Base-by-base conservation (phyloP, 2,888 invertebrate genomes). In the Zeuzera pyrina region DNA sequence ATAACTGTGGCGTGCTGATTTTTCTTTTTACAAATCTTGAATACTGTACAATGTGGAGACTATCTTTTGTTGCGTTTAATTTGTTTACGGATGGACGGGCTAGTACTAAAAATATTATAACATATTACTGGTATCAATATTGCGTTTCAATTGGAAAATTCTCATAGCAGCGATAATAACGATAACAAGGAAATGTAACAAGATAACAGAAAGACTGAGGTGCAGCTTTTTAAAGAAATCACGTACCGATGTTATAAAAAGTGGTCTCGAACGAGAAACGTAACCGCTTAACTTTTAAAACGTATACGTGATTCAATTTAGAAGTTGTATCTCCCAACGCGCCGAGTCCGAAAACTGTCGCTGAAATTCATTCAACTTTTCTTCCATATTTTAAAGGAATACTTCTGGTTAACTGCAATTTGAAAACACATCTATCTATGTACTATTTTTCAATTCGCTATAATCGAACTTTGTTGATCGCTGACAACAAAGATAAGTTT, bases 221-320 rank as follows among this genome's bases (percentile, higher is more conserved):
- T n/a, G 53, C 55, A 50, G 56, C 57, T 57, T 63, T 53, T 56
- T 51, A 59, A 63, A 63, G 64, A 69, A 68, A 73, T 69, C 74
- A 77, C 74, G 74, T 73, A 63, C 60, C 54, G 53, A 49, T 52
- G 62, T 63, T 64, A 70, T 69, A 76, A 78, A 76, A 77, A 77
- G 67, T 62, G 69, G 71, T 67, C 70, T 60, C 59, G 52, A 70
- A 69, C 65, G 58, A 63, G 64, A 68, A 69, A 70, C 65, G 73
- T 70, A 71, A 77, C 71, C 72, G 72, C 74, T 78, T 78, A 78
- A 81, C 76, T 79, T 81, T 78, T 78, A 77, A 79, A 77, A 72
- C 70, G 68, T 70, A 72, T 78, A 79, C 81, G 79, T 79, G 81
- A 79, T 79, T 78, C 79, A 79, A 81, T 81, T 79, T 73, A 57